Percentiles rank a stretch among this genome's conserved stretches.
phyloP scores from a whole-genome alignment of 2,797 vertebrate species.

The Nannoperca australis region DNA sequence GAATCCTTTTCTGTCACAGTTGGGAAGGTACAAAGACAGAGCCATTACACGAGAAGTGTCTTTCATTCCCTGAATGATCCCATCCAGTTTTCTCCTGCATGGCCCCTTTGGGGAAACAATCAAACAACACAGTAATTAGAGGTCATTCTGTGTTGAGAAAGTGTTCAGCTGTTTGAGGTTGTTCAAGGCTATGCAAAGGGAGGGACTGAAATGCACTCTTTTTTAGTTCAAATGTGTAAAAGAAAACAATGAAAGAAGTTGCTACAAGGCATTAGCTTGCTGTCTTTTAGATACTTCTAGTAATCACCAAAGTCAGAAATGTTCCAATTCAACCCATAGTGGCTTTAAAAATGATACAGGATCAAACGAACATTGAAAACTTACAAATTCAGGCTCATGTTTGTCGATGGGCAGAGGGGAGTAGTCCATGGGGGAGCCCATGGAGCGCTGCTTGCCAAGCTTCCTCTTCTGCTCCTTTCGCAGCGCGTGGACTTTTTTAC shows the following conservation, averaged over 20 bases:
- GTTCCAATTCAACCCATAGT: background rate
- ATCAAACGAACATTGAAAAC: slow-evolving; percentile 54
- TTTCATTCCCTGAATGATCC: slow-evolving; percentile 95
- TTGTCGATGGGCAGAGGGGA: slow-evolving; percentile 90
- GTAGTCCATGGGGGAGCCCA: slow-evolving; percentile 88
- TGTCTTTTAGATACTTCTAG: background rate
- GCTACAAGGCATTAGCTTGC: background rate
- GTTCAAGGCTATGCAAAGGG: background rate
- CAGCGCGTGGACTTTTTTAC: slow-evolving; percentile 92
- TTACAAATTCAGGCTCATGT: slow-evolving; percentile 95
- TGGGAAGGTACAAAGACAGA: slow-evolving; percentile 95
- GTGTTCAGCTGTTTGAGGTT: background rate
- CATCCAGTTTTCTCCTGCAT: slow-evolving; percentile 96
- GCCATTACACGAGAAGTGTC: slow-evolving; percentile 92
- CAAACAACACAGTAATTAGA: background rate
- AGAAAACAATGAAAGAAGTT: no score
- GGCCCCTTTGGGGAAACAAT: slow-evolving; percentile 88
- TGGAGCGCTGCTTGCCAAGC: slow-evolving; percentile 86
- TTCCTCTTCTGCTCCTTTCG: slow-evolving; percentile 92
- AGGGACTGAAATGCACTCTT: background rate
- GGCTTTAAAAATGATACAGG: background rate
- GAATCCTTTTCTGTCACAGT: slow-evolving; percentile 98
- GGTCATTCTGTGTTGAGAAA: background rate
- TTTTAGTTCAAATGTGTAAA: background rate
- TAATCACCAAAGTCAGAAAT: background rate